A percentile compares a stretch with the other conserved stretches of the same genome.
These are phyloP conservation scores for Homarus americanus DNA, from an alignment of 1,140 invertebrate species.

Conservation along the genomic window DNA sequence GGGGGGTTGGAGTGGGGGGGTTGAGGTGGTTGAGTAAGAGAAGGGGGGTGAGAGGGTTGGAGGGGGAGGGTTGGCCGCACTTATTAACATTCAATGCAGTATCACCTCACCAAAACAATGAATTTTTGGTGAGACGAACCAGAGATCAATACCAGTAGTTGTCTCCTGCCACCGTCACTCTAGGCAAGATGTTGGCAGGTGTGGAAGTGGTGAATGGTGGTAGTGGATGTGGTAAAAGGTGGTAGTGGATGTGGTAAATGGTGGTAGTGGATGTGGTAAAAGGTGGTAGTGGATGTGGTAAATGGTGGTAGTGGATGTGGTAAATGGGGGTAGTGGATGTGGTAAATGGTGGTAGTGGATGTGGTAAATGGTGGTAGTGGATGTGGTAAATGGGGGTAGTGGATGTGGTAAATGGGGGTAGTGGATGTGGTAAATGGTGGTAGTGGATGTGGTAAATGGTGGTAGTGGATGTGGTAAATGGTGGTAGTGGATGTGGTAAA, in stretches of 20 bases:
- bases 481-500: background rate
- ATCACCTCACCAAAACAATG: constrained; percentile 41
- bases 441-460: background rate
- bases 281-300: background rate
- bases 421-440: no score
- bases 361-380: background rate
- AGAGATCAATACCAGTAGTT: constrained; percentile 30
- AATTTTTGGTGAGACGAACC: constrained; percentile 42
- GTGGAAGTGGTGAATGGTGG: background rate
- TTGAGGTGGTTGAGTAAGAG: no score
- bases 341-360: background rate
- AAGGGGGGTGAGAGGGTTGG: no score
- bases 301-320: background rate
- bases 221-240: background rate
- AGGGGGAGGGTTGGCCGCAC: background rate
- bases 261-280: background rate
- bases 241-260: no score
- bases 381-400: background rate
- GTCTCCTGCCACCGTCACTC: background rate
- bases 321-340: background rate
- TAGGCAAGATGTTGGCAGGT: background rate
- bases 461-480: background rate
- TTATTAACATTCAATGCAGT: constrained; percentile 39
- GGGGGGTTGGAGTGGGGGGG: background rate
- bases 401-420: no score